Evolutionary conservation across 2,113 vertebrate genomes (phyloP).

Genomic region (Paraplagusia blochii): DNA sequence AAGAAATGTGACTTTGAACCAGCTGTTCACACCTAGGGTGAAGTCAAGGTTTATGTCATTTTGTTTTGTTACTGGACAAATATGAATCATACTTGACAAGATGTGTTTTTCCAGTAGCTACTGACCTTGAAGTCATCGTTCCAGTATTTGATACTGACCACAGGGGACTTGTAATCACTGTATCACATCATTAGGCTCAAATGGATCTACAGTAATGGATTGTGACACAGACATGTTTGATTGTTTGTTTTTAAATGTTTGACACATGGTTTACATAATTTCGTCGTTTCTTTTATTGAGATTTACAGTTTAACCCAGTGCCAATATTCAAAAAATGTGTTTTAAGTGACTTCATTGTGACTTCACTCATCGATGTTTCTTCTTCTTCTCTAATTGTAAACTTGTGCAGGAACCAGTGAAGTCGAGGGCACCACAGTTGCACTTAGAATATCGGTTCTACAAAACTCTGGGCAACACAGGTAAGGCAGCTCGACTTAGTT

Average conservation of each 20-base stretch:
- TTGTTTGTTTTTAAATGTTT: neutral
- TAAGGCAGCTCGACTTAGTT: slow-evolving; percentile 63
- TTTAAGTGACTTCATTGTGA: neutral
- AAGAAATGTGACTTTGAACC: neutral
- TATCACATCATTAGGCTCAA: slow-evolving; percentile 18
- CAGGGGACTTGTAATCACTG: slow-evolving; percentile 21
- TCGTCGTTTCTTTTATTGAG: too few species aligned
- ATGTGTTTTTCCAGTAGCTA: slow-evolving; percentile 27
- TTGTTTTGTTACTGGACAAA: neutral
- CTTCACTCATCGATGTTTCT: slow-evolving; percentile 3
- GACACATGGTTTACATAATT: too few species aligned
- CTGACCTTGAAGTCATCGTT: slow-evolving; percentile 32
- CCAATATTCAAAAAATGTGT: too few species aligned
- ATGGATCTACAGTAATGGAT: slow-evolving; percentile 5
- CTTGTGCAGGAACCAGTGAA: slow-evolving; percentile 92
- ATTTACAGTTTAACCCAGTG: too few species aligned
- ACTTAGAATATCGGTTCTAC: slow-evolving; percentile 98
- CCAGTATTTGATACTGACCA: slow-evolving; percentile 37
- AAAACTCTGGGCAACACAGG: slow-evolving; percentile 92
- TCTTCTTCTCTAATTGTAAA: slow-evolving; percentile 29
- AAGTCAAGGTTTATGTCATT: neutral
- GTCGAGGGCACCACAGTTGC: slow-evolving; percentile 94
- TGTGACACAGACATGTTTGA: neutral
- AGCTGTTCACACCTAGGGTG: neutral
- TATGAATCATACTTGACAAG: slow-evolving; percentile 13